Conservation (phyloP, 2,113 vertebrate species). For the Chinchilla lanigera region DNA sequence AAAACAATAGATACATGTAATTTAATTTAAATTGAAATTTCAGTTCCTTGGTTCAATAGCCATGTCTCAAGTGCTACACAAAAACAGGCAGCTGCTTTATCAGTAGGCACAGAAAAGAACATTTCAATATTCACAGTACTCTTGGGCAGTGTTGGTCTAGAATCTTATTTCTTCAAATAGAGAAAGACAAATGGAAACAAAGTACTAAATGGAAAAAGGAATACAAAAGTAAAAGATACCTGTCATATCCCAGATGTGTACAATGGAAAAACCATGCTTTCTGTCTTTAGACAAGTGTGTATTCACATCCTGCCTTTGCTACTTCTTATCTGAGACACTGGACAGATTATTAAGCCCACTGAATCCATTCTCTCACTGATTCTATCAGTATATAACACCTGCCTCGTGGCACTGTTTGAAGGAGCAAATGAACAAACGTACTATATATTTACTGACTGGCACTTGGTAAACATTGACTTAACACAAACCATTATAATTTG, state of each 20-base stretch:
- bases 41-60: neutral
- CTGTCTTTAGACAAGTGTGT: neutral
- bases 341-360: neutral
- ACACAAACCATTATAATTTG: neutral
- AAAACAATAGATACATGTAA: neutral
- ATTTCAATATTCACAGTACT: neutral
- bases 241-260: neutral
- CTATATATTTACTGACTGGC: neutral
- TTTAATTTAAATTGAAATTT: conserved; percentile 24
- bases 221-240: neutral
- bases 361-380: neutral
- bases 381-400: neutral
- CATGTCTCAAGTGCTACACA: conserved; percentile 28
- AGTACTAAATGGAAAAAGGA: neutral
- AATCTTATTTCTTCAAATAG: conserved; percentile 1
- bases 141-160: neutral
- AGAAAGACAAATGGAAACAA: neutral
- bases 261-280: neutral
- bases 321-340: neutral
- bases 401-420: neutral
- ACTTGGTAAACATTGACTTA: neutral
- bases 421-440: neutral
- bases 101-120: neutral
- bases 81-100: neutral
- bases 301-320: neutral